Base-by-base conservation (phyloP, 2,888 invertebrate species). In the Trichogramma evanescens region DNA sequence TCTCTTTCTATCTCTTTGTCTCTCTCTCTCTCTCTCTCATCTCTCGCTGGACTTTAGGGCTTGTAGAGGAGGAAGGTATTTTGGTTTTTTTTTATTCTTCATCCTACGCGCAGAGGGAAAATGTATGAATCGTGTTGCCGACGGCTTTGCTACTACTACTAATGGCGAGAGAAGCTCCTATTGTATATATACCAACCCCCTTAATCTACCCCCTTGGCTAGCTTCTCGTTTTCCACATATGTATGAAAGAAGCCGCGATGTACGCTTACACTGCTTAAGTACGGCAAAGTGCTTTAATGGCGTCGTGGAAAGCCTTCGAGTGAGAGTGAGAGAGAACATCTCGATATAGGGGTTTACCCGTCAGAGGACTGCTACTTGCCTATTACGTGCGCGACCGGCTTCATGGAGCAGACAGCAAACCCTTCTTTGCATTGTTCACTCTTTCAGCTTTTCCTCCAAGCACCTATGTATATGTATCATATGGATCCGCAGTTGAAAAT, bases 71-170 rank as follows among this genome's bases (percentile, higher is more conserved):
- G 26, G 26, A 26, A 26, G 26, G 26, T 26, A 26, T 26, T 26
- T 26, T 26, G 26, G 26, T 26, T 26, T 26, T 26, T 26, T 26
- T 26, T 26, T 2, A 2, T 26, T 26, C 26, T 26, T 26, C 26
- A 26, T 26, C 26, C 26, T 26, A 26, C 26, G 26, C 26, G 26
- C 26, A 26, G 26, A 26, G 66, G 71, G 72, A 73, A 77, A 76
- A 77, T 77, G 77, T 77, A 74, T 75, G 74, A 76, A 76, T 74
- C 76, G 75, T 77, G 75, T 77, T 70, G 72, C 69, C 69, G 71
- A 73, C 69, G 69, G 74, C 71, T 77, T 76, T 75, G 70, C 69
- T 66, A 72, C 71, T 70, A 71, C 70, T 72, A 72, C 72, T 76
- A 76, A 76, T 76, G 73, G 71, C 72, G 70, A 71, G 41, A 42